Base-by-base conservation (phyloP, 2,888 invertebrate genomes). In the Caenorhabditis parvicauda region DNA sequence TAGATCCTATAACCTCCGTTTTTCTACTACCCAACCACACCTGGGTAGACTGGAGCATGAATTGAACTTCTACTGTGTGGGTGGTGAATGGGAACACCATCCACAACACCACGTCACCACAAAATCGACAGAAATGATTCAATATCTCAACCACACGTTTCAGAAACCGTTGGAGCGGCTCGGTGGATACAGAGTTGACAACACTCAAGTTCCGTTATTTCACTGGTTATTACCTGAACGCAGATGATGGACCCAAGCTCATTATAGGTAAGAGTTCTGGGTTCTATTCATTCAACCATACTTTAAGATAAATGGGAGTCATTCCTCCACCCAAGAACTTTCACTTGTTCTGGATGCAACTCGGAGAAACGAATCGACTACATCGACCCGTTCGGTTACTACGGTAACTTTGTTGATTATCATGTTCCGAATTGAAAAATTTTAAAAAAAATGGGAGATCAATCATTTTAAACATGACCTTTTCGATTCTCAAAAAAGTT, bases 191-290 rank as follows among this genome's bases (percentile, higher is more conserved):
- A 6, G 47, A 60, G 22, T 69, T 55, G 2, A 48, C 64, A 9
- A 58, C 59, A 41, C 43, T 78, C 27, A 74, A 74, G 47, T 79
- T 78, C 51, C 77, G 79, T 22, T 79, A 79, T 37, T 77, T 80
- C 54, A 62, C 75, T 47, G 79, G 70, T 17, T 78, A 79, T 52
- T 69, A 72, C 43, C 48, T 79, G 56, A 65, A 64, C 48, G 63
- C 66, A 9, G 77, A 78, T 39, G 52, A 52, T n/a, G 67, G 54
- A 35, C 64, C 64, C 35, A 47, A 58, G 21, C 29, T 63, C 17
- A 62, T 70, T 22, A 52, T 70, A 35, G 55, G 59, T 58, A 19
- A 49, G 59, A 17, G 6, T 22, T 22, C 25, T 4, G 21, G 5
- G 17, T 27, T 9, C 9, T 32, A 21, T 42, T 28, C 25, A 43